These are phyloP conservation scores for Takifugu ocellatus DNA, from an alignment of 2,797 vertebrate genomes.

Conservation along the genomic window DNA sequence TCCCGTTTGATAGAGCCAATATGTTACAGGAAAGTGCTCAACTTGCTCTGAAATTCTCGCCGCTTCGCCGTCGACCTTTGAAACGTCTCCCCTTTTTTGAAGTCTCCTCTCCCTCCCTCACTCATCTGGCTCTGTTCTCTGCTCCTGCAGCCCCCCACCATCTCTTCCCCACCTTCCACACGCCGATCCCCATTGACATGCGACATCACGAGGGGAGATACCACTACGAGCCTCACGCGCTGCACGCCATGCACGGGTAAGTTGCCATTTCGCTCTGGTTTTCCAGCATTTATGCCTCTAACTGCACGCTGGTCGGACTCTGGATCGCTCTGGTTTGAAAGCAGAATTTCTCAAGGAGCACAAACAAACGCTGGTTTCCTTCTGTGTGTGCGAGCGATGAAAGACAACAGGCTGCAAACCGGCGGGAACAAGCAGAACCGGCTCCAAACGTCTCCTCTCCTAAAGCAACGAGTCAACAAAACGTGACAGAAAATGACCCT, in stretches of 20 bases:
- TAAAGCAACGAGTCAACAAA: too few species aligned
- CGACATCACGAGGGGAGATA: conserved; percentile 93
- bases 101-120: conserved; percentile 17
- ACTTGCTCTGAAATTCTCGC: conserved; percentile 80
- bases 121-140: conserved; percentile 34
- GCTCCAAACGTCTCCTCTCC: too few species aligned
- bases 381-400: too few species aligned
- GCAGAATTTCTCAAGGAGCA: too few species aligned
- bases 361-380: too few species aligned
- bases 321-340: too few species aligned
- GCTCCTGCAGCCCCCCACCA: conserved; percentile 82
- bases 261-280: conserved; percentile 38
- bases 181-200: conserved; percentile 92
- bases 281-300: neutral
- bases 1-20: conserved; percentile 84
- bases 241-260: conserved; percentile 91
- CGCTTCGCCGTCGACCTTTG: conserved; percentile 79
- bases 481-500: too few species aligned
- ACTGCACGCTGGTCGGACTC: too few species aligned
- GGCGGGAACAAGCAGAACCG: too few species aligned
- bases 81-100: conserved; percentile 62
- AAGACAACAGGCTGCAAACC: too few species aligned
- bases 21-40: conserved; percentile 75
- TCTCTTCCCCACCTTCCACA: conserved; percentile 89
- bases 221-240: conserved; percentile 89